Evolutionary conservation across 2,113 vertebrate genomes (phyloP), one percentile per base, ranked within the genome.

Genomic region (Phainopepla nitens): DNA sequence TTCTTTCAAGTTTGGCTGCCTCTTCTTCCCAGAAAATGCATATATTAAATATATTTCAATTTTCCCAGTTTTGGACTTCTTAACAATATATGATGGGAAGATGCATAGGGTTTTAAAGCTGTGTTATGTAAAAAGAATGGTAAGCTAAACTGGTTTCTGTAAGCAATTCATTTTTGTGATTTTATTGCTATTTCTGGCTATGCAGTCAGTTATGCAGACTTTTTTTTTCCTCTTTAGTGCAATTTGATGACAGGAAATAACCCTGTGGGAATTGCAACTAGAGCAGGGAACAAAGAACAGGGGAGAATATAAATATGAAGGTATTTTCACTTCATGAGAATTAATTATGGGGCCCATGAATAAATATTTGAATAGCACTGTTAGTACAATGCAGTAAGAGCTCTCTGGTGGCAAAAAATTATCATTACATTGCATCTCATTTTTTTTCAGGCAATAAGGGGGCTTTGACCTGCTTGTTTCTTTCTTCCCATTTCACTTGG

Each of bases 391-490:
- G 61, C 60, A 93, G 10, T 90, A 94, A 95, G 93, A 96, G 76
- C 79, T 96, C 94, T 96, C 94, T 89, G 71, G 87, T 95, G 91
- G 95, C 90, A 95, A 96, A 96, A 89, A 94, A 90, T 71, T 87
- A 89, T 89, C 87, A 90, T 88, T 95, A 76, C 84, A 85, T 77
- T 92, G 88, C 72, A 79, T 93, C 64, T 76, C 50, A 65, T 71
- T 92, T 53, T 72, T 96, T 92, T 83, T 81, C 50, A 81, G 61
- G 31, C 28, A 72, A 33, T 68, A 88, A 65, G 18, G 27, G 7
- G 7, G 1, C 25, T 89, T 73, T 93, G 58, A 89, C 69, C 62
- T 71, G 44, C 35, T 82, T 21, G 54, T 57, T 92, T 89, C 11
- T 81, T 93, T 78, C 36, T 68, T 68, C 35, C 15, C 19, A 57